Evolutionary conservation across 1,140 invertebrate species (phyloP).

Genomic region (Trachelipus rathkii): DNA sequence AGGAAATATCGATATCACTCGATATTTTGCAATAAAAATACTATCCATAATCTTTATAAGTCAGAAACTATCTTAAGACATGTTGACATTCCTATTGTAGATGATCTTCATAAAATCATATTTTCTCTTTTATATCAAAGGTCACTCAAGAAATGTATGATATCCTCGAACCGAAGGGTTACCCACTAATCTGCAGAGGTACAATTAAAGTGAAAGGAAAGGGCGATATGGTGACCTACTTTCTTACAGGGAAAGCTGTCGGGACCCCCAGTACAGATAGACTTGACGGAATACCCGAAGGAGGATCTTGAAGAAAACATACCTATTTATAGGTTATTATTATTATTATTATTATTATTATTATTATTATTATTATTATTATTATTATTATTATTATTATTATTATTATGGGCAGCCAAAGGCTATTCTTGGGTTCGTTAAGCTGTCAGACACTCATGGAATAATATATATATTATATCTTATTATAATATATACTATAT

Average conservation of each 20-base stretch:
- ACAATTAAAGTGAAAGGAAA: constrained; percentile 87
- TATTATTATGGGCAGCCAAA: too few species aligned
- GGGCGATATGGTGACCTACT: constrained; percentile 91
- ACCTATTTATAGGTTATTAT: too few species aligned
- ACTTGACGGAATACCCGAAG: too few species aligned
- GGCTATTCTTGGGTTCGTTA: too few species aligned
- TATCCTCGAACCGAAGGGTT: constrained; percentile 68
- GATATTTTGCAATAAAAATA: not conserved
- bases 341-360: too few species aligned
- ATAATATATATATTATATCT: too few species aligned
- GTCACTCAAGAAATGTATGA: constrained; percentile 81
- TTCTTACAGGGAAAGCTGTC: constrained; percentile 60
- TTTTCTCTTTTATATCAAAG: constrained; percentile 51
- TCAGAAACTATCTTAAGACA: not conserved
- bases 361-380: too few species aligned
- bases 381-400: too few species aligned
- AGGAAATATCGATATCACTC: too few species aligned
- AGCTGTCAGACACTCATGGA: too few species aligned
- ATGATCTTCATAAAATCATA: not conserved
- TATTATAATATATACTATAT: too few species aligned
- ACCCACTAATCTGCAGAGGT: constrained; percentile 71
- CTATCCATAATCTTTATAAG: not conserved
- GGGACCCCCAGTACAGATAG: not conserved
- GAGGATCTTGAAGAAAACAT: too few species aligned
- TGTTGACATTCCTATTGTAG: not conserved